These are phyloP conservation scores for Grammomys surdaster DNA, from an alignment of 2,113 vertebrate species.

Conservation along the genomic window DNA sequence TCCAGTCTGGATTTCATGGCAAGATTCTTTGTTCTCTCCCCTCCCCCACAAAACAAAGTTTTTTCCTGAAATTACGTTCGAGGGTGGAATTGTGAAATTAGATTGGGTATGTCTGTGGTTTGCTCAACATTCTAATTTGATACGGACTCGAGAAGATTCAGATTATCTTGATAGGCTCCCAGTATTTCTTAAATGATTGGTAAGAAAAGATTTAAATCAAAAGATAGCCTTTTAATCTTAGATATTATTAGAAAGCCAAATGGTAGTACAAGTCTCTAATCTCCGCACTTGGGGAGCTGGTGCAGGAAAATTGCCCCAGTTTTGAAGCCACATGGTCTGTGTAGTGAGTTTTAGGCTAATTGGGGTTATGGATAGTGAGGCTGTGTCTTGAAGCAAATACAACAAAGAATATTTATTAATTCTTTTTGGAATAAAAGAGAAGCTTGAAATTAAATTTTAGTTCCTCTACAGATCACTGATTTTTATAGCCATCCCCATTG, in stretches of 20 bases:
- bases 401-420: constrained; percentile 34
- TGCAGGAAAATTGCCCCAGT: neutral
- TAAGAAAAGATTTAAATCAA: constrained; percentile 25
- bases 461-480: neutral
- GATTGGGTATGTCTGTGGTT: neutral
- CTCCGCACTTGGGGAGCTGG: neutral
- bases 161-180: neutral
- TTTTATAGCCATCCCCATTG: neutral
- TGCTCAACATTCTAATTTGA: neutral
- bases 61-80: constrained; percentile 14
- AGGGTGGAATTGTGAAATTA: constrained; percentile 39
- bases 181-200: constrained; percentile 18
- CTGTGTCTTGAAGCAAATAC: neutral
- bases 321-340: neutral
- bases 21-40: neutral
- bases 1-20: neutral
- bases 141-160: neutral
- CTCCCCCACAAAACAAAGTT: neutral
- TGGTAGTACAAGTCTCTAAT: neutral
- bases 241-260: neutral
- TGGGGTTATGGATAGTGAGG: neutral
- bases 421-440: constrained; percentile 33
- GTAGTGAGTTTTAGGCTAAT: neutral
- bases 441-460: neutral
- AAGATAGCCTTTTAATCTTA: constrained; percentile 39